Base-by-base conservation (phyloP, 2,113 vertebrate genomes). In the Aviceda subcristata region DNA sequence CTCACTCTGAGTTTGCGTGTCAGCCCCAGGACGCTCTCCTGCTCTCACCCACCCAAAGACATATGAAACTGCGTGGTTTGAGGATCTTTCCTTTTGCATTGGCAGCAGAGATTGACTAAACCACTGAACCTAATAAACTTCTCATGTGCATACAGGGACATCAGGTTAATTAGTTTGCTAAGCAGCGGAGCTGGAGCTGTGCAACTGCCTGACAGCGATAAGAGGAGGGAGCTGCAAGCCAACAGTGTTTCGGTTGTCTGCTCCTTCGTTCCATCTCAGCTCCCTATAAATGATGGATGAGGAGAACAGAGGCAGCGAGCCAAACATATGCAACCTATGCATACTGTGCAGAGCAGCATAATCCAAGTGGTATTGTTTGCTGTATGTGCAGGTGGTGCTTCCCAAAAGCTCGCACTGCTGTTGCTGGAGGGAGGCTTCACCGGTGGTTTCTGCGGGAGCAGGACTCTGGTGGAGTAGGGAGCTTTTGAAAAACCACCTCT, bases 91-190 rank as follows among this genome's bases (percentile, higher is more conserved):
- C 71, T 93, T 89, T 77, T 88, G 20, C 53, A 7, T 34, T 97
- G 91, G 92, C 88, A 93, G 46, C 55, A 68, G 57, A 85, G 50
- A 48, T 55, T 95, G 83, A 59, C 59, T 89, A 88, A 90, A 74
- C 69, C 59, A 34, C 62, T 87, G 80, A 90, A 90, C 94, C 68
- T 87, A 95, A 96, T 93, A 82, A 91, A 71, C 72, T 66, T 88
- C 79, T 86, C 36, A 46, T 81, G 86, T 84, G 68, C 46, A 14
- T 32, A n/a, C 30, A 27, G 72, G 91, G 74, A 60, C 57, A 38
- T 57, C 66, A 63, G 67, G 76, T 94, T 92, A 94, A 88, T 93
- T 64, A 91, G 69, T 87, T 90, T 84, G 62, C 77, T 50, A 66
- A 88, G 83, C 73, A 53, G 53, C 2, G 2, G 56, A 51, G 66